These are phyloP conservation scores for Elysia crispata DNA, from an alignment of 2,888 invertebrate genomes.

Conservation along the genomic window DNA sequence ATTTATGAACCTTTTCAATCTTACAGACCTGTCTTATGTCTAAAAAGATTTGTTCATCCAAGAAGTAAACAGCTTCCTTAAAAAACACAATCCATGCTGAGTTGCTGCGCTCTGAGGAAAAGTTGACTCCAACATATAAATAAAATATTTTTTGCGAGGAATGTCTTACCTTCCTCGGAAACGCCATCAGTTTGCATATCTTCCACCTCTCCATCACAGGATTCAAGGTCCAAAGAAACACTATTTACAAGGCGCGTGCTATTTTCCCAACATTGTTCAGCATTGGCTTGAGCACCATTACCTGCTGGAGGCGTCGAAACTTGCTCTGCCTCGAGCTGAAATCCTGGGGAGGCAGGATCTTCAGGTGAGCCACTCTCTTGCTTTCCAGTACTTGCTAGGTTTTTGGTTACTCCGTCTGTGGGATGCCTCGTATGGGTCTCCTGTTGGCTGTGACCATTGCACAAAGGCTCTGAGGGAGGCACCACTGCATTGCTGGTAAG, in stretches of 20 bases:
- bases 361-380: constrained; percentile 6
- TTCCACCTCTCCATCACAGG: constrained; percentile 44
- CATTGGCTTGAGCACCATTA: constrained; percentile 17
- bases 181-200: constrained; percentile 46
- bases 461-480: constrained; percentile 24
- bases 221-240: constrained; percentile 43
- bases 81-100: not conserved
- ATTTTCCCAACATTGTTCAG: constrained; percentile 18
- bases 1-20: too few relatives aligned
- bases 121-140: not conserved
- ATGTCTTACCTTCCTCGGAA: constrained; percentile 37
- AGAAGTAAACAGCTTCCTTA: too few relatives aligned
- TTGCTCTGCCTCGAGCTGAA: not conserved
- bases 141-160: not conserved
- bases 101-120: not conserved
- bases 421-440: too few relatives aligned
- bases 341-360: not conserved
- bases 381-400: too few relatives aligned
- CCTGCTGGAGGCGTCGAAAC: not conserved
- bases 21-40: too few relatives aligned
- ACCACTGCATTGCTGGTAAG: constrained; percentile 28
- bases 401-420: too few relatives aligned
- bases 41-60: too few relatives aligned
- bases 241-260: constrained; percentile 31
- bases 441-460: constrained; percentile 38